Evolutionary conservation across 2,113 vertebrate genomes (phyloP), one percentile per base, ranked within the genome.

Genomic region (Tautogolabrus adspersus): DNA sequence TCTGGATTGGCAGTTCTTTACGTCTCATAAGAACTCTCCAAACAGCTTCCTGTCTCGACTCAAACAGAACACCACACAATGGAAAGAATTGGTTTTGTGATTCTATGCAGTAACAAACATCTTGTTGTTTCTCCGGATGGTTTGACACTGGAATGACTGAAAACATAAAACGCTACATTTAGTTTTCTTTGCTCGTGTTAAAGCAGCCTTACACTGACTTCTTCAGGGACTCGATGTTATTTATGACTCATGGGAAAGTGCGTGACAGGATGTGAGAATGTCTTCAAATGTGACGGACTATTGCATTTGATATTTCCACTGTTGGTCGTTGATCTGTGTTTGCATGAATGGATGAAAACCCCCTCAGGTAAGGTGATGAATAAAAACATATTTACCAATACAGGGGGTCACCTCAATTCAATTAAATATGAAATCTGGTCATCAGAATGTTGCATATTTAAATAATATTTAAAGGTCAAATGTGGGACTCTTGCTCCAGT

Each of bases 201-300:
- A 19, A 40, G 9, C 75, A 62, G 74, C 55, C 59, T 81, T 72
- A 63, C n/a, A 22, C 21, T 6, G 60, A 74, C 34, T 56, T 74
- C 16, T 85, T 81, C 65, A 61, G 57, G 77, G 76, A 84, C 26
- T 56, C 5, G 2, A 15, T 75, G 21, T 66, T 15, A 56, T 46
- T 60, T 46, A 23, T 16, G 54, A 38, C 15, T 26, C 7, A 63
- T 30, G 11, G 26, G 44, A 34, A 34, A 34, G 30, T 6, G 44
- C 42, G 6, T 46, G 38, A 56, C 5, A 55, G 30, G 37, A 46
- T 23, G 46, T 30, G 34, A 60, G 34, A 60, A 4, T 67, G 22
- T 61, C 2, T 51, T 22, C 22, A 15, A 23, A 42, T 23, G 56
- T 49, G 56, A 37, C 16, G 0, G 13, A 49, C 3, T 8, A 23